These are phyloP conservation scores for Leptosomus discolor DNA, from an alignment of 2,113 vertebrate genomes.

Conservation along the genomic window DNA sequence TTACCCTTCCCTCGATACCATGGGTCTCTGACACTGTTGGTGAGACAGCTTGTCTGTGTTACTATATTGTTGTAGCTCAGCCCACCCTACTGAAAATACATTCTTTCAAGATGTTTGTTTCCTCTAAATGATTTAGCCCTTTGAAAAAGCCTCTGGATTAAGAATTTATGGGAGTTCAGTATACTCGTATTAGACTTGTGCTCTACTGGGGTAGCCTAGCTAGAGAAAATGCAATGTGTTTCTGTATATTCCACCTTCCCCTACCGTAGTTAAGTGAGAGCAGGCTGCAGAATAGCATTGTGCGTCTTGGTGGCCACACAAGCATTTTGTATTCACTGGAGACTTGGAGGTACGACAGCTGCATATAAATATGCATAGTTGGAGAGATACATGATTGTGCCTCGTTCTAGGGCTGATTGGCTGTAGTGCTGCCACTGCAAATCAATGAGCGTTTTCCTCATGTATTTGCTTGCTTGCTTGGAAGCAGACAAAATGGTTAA, in stretches of 20 bases:
- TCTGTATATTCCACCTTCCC: constrained; percentile 8
- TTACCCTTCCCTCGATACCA: background rate
- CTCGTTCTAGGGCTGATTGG: constrained; percentile 57
- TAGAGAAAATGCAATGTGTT: constrained; percentile 29
- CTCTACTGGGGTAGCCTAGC: background rate
- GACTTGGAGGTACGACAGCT: constrained; percentile 69
- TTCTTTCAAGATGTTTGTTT: constrained; percentile 40
- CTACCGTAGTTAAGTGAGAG: constrained; percentile 33
- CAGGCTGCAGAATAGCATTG: constrained; percentile 47
- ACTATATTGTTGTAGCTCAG: constrained; percentile 2
- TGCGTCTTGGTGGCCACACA: constrained; percentile 68
- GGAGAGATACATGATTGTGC: constrained; percentile 66
- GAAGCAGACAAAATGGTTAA: constrained; percentile 74
- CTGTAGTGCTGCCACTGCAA: constrained; percentile 61
- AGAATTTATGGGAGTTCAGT: constrained; percentile 16
- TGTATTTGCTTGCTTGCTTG: constrained; percentile 67
- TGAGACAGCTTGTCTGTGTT: constrained; percentile 38
- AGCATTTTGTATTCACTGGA: constrained; percentile 68
- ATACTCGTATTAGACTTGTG: background rate
- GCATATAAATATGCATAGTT: constrained; percentile 78
- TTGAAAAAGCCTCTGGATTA: constrained; percentile 16
- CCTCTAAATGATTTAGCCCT: constrained; percentile 11
- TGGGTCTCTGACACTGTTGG: background rate
- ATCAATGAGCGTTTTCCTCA: constrained; percentile 65
- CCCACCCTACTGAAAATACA: background rate